Evolutionary conservation across 2,113 vertebrate genomes (phyloP), one percentile per base, ranked within the genome.

Genomic region (Bagarius yarrelli): DNA sequence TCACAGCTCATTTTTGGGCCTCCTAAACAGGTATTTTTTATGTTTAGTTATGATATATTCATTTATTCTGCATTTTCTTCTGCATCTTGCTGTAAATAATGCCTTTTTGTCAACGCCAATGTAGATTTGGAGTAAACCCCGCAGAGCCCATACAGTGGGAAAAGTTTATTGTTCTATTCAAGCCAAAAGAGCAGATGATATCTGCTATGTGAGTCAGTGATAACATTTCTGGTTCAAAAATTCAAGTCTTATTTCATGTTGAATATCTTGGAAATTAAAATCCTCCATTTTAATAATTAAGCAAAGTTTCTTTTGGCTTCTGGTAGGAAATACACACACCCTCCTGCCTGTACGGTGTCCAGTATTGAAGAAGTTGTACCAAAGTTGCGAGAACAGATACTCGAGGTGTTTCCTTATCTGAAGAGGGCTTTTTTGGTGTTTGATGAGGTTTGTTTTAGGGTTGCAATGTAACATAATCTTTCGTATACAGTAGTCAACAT

Each of bases 11-110:
- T 94, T 94, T 83, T 89, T 91, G 79, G 87, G 90, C 83, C 80
- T 95, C 87, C 91, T 94, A 92, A 93, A 85, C 85, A 92, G 92
- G 92, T 95, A 91, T 40, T 53, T 32, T 8, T 30, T 72, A 52
- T 15, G 12, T 23, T 1, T n/a, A 21, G 16, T 44, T 27, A 30
- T 69, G 23, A 34, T 25, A 25, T 40, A 79, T 23, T 21, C 21
- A 12, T 50, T 0, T 34, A 36, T 55, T 36, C 15, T 79, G 3
- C 19, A 16, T 53, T 27, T 50, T 40, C 8, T 40, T 40, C 8
- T 40, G 3, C 8, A 3, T 40, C 8, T 40, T n/a, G n/a, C n/a
- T n/a, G n/a, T n/a, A 79, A 19, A 15, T 61, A 14, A 16, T 21
- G 8, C 27, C 9, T 60, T 85, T 69, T 83, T 63, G 59, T 6